Evolutionary conservation across 2,888 invertebrate species (phyloP), one percentile per base, ranked within the genome.

Genomic region (Plebejus anna): DNA sequence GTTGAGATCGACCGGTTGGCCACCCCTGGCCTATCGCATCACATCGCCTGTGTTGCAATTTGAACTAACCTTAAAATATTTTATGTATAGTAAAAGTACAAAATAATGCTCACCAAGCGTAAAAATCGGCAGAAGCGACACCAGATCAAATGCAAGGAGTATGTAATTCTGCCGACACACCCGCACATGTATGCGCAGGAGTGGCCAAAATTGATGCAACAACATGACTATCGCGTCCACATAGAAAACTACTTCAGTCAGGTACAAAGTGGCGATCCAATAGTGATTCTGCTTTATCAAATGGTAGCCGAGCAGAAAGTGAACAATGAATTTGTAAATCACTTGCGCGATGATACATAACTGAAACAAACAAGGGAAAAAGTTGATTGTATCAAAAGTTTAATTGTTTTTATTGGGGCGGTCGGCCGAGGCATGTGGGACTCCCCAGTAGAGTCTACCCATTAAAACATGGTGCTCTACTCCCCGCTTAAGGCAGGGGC

Each of bases 131-230:
- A 87, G 0, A 13, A 91, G 57, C 32, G 88, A 84, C 1, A 89
- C 22, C 0, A 87, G 59, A 79, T 93, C 93, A 76, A 85, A 89
- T 0, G 78, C 9, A 3, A 91, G 79, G 28, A 86, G 80, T 0
- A 86, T 22, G 1, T 76, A 22, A 76, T 82, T 87, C 76, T 90
- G 84, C 79, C 88, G 85, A 51, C 86, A 86, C 0, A 88, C 86
- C 75, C 90, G 84, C 76, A 89, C 85, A 75, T 92, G 84, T 4
- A 87, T 42, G 1, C 91, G 83, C 2, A 90, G 85, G 4, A 86
- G 75, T 0, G 90, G 85, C 93, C 92, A 93, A 76, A 83, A 88
- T 0, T 80, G 57, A 51, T 93, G 92, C 5, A 91, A 78, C 1
- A 89, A 71, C 36, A 87, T 85, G 3, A 90, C 76, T 0, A 86